Evolutionary conservation across 2,797 vertebrate species (phyloP).

Genomic region (Xenops minutus): DNA sequence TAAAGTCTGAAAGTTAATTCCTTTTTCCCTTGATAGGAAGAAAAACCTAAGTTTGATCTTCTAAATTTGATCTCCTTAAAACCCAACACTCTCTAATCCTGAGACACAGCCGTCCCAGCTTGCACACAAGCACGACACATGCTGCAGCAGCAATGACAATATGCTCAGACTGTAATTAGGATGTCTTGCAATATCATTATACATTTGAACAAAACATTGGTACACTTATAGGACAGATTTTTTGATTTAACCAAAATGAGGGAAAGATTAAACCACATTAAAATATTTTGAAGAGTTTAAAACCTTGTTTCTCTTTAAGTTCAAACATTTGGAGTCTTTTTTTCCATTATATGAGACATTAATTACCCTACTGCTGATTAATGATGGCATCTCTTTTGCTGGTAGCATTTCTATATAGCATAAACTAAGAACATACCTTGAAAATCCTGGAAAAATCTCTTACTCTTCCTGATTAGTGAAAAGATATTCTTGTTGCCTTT

Average conservation of each 20-base stretch:
- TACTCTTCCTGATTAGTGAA: neutral
- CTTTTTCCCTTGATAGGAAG: neutral
- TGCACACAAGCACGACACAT: neutral
- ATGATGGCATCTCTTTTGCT: neutral
- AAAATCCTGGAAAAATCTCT: neutral
- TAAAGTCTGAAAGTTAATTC: neutral
- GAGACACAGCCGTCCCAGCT: neutral
- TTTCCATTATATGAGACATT: neutral
- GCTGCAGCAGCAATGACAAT: neutral
- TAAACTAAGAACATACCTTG: neutral
- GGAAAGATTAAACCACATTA: neutral
- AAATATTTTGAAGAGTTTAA: neutral
- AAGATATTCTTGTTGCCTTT: neutral
- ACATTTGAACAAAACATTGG: neutral
- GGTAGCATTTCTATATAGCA: neutral
- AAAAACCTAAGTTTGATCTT: neutral
- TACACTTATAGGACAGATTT: neutral
- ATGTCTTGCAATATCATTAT: neutral
- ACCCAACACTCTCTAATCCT: neutral
- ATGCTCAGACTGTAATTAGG: fast-evolving
- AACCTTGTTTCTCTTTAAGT: neutral
- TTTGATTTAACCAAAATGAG: neutral
- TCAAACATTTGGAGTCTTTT: neutral
- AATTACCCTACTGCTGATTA: neutral
- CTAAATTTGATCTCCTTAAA: neutral